These are phyloP conservation scores for Dermatemys mawii DNA, from an alignment of 2,113 vertebrate genomes.

Conservation along the genomic window DNA sequence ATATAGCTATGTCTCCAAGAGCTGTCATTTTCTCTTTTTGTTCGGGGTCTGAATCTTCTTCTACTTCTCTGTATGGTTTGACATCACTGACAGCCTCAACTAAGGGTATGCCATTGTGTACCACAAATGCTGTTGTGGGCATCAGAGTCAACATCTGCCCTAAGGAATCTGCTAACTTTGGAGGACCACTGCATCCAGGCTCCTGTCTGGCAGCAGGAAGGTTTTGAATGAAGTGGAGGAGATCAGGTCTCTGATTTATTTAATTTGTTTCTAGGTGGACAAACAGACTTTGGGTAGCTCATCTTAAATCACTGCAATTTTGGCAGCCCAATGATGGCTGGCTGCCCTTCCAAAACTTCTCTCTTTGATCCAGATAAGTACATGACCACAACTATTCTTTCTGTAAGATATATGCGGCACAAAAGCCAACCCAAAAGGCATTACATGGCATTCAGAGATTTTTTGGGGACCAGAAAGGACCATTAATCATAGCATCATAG, in stretches of 20 bases:
- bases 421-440: neutral
- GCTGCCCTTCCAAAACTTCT: neutral
- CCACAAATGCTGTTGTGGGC: neutral
- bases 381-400: neutral
- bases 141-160: neutral
- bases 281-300: neutral
- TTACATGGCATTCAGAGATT: neutral
- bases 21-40: neutral
- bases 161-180: neutral
- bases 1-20: neutral
- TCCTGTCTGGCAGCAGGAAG: neutral
- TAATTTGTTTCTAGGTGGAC: neutral
- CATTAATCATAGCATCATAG: too few relatives aligned
- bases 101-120: neutral
- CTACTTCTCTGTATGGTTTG: neutral
- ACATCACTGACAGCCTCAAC: neutral
- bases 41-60: neutral
- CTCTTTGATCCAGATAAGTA: neutral
- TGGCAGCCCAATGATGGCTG: neutral
- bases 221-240: neutral
- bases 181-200: neutral
- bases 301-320: neutral
- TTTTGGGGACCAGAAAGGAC: accelerated
- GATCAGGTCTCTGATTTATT: neutral
- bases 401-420: neutral